Evolutionary conservation across 2,888 invertebrate species (phyloP).

Genomic region (Melangyna quadrimaculata): DNA sequence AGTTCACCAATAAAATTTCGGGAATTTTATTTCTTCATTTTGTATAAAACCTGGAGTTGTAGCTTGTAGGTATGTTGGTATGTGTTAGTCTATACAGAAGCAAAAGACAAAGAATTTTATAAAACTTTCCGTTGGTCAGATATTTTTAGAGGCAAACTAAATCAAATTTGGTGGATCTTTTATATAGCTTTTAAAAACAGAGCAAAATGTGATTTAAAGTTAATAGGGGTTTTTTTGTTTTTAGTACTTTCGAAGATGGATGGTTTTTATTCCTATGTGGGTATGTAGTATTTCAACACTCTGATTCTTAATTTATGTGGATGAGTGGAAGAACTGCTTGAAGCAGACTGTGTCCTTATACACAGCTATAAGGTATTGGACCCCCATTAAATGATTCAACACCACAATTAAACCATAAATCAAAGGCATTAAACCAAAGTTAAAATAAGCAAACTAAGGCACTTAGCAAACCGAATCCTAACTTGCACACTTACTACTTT

Average conservation of each 20-base stretch:
- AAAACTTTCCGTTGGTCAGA: constrained; percentile 7
- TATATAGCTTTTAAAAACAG: constrained; percentile 8
- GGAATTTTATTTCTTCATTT: constrained; percentile 42
- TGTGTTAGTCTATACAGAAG: neutral
- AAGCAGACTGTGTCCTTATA: no score
- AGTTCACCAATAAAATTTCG: constrained; percentile 61
- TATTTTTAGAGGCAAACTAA: neutral
- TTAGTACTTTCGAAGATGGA: neutral
- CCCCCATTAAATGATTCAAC: no score
- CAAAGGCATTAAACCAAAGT: no score
- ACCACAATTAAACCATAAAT: no score
- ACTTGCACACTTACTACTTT: no score
- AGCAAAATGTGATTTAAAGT: neutral
- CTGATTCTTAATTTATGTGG: neutral
- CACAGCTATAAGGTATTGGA: no score
- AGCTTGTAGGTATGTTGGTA: neutral
- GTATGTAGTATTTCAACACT: neutral
- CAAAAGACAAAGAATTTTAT: neutral
- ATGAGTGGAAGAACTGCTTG: neutral
- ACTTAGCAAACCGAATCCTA: no score
- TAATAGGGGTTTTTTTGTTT: neutral
- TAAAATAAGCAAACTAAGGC: no score
- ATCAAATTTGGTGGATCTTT: constrained; percentile 11
- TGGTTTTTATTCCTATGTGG: neutral
- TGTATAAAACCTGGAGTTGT: neutral